phyloP scores from a whole-genome alignment of 2,797 vertebrate species.

The Falco novaeseelandiae region DNA sequence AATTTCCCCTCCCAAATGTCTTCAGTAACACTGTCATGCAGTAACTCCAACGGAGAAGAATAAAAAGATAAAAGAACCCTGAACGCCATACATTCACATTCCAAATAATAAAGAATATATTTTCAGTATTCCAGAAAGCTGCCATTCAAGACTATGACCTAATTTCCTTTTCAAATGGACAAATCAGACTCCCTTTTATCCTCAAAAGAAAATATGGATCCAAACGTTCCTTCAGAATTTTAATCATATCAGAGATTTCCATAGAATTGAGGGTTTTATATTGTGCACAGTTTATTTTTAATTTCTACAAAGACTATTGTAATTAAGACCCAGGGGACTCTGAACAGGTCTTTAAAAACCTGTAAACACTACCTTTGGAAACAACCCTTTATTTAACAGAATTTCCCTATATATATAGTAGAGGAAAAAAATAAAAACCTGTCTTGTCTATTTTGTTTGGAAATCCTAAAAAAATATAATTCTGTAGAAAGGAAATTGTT shows the following conservation, averaged over 20 bases:
- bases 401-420: not conserved
- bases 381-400: not conserved
- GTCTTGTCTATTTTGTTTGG: not conserved
- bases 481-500: not conserved
- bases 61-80: not conserved
- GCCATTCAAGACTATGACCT: not conserved
- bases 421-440: accelerated
- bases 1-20: not conserved
- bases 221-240: not conserved
- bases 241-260: not conserved
- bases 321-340: not conserved
- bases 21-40: not conserved
- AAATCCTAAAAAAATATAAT: not conserved
- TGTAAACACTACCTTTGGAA: not conserved
- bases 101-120: not conserved
- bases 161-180: not conserved
- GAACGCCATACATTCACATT: not conserved
- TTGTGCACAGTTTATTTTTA: not conserved
- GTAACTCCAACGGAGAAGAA: not conserved
- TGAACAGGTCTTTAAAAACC: not conserved
- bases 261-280: not conserved
- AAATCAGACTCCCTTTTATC: not conserved
- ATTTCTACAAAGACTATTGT: not conserved
- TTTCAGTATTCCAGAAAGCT: not conserved
- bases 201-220: not conserved